These are phyloP conservation scores for Andrena marginata DNA, from an alignment of 2,888 invertebrate genomes.

Conservation along the genomic window DNA sequence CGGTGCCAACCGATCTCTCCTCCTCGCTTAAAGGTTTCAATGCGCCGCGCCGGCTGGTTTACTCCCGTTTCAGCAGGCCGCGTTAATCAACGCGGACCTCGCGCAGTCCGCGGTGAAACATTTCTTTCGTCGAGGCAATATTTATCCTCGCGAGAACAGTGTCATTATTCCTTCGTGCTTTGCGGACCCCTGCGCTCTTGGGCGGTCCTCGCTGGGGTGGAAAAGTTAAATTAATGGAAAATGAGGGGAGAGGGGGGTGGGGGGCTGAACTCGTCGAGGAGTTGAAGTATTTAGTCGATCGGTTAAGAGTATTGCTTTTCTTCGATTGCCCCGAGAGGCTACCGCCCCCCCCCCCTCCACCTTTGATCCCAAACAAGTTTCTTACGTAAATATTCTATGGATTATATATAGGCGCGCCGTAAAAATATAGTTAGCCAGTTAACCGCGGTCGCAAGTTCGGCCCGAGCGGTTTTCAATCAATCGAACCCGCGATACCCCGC, in stretches of 20 bases:
- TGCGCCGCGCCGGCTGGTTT: constrained; percentile 6
- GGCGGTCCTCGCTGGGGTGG: not conserved
- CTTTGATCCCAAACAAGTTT: constrained; percentile 16
- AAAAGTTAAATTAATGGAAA: constrained; percentile 48
- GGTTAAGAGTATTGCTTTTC: constrained; percentile 39
- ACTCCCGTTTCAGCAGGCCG: not conserved
- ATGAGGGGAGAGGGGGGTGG: constrained; percentile 1
- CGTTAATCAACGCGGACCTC: constrained; percentile 30
- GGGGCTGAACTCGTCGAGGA: constrained; percentile 20
- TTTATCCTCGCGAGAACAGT: constrained; percentile 2
- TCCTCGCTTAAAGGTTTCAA: constrained; percentile 11
- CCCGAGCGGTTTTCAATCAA: constrained; percentile 13
- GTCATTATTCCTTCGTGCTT: constrained; percentile 13
- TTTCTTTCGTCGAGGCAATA: not conserved
- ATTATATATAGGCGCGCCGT: constrained; percentile 5
- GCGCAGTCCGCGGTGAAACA: not conserved
- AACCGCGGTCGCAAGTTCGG: constrained; percentile 1
- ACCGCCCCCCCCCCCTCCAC: not conserved
- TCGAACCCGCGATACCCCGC: not conserved
- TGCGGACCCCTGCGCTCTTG: not conserved
- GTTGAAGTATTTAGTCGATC: constrained; percentile 41
- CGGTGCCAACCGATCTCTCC: constrained; percentile 27
- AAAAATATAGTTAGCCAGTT: not conserved
- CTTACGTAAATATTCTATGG: constrained; percentile 18
- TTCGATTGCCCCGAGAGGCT: constrained; percentile 11